Base-by-base conservation (phyloP, 2,797 vertebrate species). In the Anniella stebbinsi region DNA sequence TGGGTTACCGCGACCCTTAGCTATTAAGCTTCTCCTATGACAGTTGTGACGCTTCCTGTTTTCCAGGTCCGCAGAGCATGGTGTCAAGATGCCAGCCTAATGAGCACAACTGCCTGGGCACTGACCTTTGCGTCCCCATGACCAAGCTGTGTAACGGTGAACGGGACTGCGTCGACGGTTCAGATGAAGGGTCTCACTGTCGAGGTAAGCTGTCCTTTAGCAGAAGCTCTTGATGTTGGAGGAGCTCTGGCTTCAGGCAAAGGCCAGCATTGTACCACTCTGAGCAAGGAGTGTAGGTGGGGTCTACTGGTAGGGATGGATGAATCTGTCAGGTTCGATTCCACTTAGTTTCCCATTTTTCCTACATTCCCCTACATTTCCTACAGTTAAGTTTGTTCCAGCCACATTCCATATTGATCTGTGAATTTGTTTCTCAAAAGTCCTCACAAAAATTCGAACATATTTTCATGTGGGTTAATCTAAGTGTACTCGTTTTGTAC, bases 121-220 rank as follows among this genome's bases (percentile, higher is more conserved):
- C 98, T 0, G 99, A 99, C 72, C 95, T 98, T 13, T 99, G 99
- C 91, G 97, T 99, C 67, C 98, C 96, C 91, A 98, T 99, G 98
- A 98, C 97, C 97, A 99, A 98, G 89, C 92, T 99, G 85, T 99
- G 99, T 91, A 98, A 99, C 0, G 98, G 98, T 1, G 94, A 98
- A 78, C 97, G 97, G 0, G 98, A 99, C 97, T 99, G 99, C 95
- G 85, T 96, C 0, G 98, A 99, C 0, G 98, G 98, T 90, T 98
- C 98, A 0, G 99, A 99, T 0, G 99, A 99, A 96, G 99, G 99
- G 0, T 92, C 98, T 0, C 98, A 99, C 94, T 99, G 99, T 93
- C 97, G 98, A 97, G 98, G 99, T 99, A 98, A 90, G 95, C n/a
- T 86, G 28, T 9, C 11, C 7, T 25, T 25, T 2, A 12, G 15